Evolutionary conservation across 2,113 vertebrate genomes (phyloP).

Genomic region (Antechinus stuartii): DNA sequence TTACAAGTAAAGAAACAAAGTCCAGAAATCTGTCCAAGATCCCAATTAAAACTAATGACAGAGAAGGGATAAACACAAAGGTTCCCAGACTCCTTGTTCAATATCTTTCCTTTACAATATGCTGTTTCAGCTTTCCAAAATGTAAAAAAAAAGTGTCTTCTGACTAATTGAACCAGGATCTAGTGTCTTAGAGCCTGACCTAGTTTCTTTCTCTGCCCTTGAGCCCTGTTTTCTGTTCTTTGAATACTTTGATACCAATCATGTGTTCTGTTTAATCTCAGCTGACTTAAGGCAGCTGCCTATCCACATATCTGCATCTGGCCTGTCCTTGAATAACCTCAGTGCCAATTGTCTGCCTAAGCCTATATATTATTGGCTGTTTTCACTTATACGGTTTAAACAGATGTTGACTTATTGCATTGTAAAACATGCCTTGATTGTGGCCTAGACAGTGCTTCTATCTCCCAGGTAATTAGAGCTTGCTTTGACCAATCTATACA

Average conservation of each 20-base stretch:
- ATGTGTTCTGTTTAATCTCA: background rate
- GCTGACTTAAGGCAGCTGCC: conserved; percentile 8
- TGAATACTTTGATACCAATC: conserved; percentile 29
- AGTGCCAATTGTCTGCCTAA: background rate
- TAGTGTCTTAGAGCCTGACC: conserved; percentile 26
- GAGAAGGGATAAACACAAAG: background rate
- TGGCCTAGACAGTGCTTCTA: background rate
- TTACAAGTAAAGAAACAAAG: background rate
- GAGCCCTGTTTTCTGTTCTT: conserved; percentile 35
- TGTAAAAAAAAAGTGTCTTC: background rate
- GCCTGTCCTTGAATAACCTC: background rate
- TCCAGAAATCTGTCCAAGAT: background rate
- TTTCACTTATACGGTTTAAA: background rate
- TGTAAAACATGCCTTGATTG: background rate
- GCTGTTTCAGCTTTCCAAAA: background rate
- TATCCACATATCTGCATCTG: conserved; percentile 7
- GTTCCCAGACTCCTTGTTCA: background rate
- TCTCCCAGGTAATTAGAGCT: background rate
- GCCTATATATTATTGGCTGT: background rate
- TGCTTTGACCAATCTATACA: background rate
- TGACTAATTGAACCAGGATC: background rate
- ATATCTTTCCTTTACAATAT: background rate
- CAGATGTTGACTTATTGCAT: background rate
- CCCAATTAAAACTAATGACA: background rate
- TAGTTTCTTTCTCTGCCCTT: background rate